These are phyloP conservation scores for Troides aeacus DNA, from an alignment of 2,888 invertebrate genomes.

Conservation along the genomic window DNA sequence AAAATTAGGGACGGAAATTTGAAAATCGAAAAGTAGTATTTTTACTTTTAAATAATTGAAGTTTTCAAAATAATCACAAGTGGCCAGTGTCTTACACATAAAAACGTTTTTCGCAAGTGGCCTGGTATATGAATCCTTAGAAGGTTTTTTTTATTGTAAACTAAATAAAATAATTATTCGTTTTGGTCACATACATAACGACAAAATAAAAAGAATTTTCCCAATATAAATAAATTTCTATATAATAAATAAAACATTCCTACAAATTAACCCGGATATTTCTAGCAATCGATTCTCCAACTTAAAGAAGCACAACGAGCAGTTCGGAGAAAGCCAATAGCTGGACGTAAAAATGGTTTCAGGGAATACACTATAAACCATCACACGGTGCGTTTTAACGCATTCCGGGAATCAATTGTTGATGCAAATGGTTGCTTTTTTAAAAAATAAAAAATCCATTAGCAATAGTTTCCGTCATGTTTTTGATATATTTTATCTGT, in stretches of 20 bases:
- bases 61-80: too few relatives aligned
- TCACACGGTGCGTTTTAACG: conserved; percentile 10
- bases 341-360: conserved; percentile 15
- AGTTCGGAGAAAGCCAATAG: conserved; percentile 15
- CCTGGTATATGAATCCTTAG: too few relatives aligned
- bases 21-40: too few relatives aligned
- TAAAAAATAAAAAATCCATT: not conserved
- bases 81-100: too few relatives aligned
- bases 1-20: too few relatives aligned
- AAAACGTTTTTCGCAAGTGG: too few relatives aligned
- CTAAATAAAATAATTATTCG: too few relatives aligned
- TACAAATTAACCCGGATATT: not conserved
- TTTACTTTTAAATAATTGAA: too few relatives aligned
- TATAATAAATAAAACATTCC: not conserved
- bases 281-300: not conserved
- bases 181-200: too few relatives aligned
- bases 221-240: too few relatives aligned
- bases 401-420: conserved; percentile 14
- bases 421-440: conserved; percentile 1
- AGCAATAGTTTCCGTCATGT: not conserved
- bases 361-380: conserved; percentile 18
- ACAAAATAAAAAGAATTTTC: too few relatives aligned
- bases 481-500: not conserved
- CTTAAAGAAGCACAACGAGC: not conserved
- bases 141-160: too few relatives aligned